Conservation (phyloP, 2,797 vertebrate genomes). For the Uromys caudimaculatus region DNA sequence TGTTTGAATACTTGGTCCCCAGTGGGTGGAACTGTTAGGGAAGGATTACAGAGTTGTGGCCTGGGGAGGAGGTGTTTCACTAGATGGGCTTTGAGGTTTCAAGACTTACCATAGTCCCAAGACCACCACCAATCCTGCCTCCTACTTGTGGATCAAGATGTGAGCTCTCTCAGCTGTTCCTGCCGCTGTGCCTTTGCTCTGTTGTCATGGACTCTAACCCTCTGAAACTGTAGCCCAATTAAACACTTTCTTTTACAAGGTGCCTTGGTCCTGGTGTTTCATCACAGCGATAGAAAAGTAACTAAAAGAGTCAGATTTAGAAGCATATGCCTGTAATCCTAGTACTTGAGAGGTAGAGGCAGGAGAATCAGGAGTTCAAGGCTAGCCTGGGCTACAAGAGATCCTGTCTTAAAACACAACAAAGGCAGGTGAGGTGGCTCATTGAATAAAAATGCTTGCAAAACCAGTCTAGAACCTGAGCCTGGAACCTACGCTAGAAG, state of each 20-base stretch:
- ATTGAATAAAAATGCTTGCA: neutral
- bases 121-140: too few relatives aligned
- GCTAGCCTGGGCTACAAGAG: neutral
- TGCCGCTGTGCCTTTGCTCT: neutral
- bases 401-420: neutral
- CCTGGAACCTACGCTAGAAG: neutral
- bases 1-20: neutral
- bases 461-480: neutral
- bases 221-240: neutral
- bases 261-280: neutral
- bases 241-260: neutral
- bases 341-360: neutral
- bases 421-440: neutral
- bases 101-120: neutral
- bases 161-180: neutral
- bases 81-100: neutral
- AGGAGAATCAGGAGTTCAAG: neutral
- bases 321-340: neutral
- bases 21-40: neutral
- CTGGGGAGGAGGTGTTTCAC: neutral
- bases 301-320: neutral
- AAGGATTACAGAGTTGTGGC: neutral
- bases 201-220: neutral
- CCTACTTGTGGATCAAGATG: neutral
- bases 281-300: neutral